phyloP scores from a whole-genome alignment of 2,113 vertebrate genomes.

The Amphiprion percula region DNA sequence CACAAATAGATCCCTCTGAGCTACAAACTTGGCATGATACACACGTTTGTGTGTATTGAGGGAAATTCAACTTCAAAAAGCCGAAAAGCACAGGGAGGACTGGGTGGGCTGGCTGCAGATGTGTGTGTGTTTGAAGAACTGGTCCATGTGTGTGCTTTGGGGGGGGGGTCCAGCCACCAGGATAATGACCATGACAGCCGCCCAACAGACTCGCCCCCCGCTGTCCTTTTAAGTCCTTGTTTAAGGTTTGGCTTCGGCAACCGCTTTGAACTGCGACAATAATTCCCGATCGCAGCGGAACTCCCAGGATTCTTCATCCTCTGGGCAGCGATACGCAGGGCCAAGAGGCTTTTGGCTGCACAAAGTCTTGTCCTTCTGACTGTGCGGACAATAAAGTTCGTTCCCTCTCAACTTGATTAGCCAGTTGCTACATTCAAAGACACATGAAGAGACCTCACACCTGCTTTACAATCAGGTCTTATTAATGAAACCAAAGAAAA shows the following conservation, averaged over 20 bases:
- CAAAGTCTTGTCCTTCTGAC: conserved; percentile 57
- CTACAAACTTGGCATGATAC: conserved; percentile 61
- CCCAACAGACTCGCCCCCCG: conserved; percentile 54
- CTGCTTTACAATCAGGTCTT: conserved; percentile 15
- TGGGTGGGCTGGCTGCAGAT: conserved; percentile 75
- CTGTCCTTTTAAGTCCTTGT: conserved; percentile 79
- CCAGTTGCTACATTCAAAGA: conserved; percentile 38
- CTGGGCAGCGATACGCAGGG: conserved; percentile 23
- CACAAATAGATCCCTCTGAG: conserved; percentile 56
- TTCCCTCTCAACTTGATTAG: conserved; percentile 47
- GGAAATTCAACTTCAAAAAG: conserved; percentile 74
- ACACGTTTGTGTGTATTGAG: conserved; percentile 45
- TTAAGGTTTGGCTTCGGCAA: conserved; percentile 81
- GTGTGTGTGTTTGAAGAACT: conserved; percentile 57
- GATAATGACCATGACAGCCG: conserved; percentile 73
- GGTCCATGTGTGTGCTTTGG: conserved; percentile 59
- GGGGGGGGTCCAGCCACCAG: conserved; percentile 35
- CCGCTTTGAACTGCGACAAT: conserved; percentile 82
- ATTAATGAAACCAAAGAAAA: background rate
- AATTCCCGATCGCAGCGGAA: conserved; percentile 66
- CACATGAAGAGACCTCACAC: conserved; percentile 36
- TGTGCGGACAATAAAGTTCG: conserved; percentile 37
- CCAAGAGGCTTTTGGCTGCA: conserved; percentile 56
- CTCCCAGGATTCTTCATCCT: conserved; percentile 54
- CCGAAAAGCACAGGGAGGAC: conserved; percentile 46